phyloP scores from a whole-genome alignment of 2,888 invertebrate species.

The Phaonia tiefii region DNA sequence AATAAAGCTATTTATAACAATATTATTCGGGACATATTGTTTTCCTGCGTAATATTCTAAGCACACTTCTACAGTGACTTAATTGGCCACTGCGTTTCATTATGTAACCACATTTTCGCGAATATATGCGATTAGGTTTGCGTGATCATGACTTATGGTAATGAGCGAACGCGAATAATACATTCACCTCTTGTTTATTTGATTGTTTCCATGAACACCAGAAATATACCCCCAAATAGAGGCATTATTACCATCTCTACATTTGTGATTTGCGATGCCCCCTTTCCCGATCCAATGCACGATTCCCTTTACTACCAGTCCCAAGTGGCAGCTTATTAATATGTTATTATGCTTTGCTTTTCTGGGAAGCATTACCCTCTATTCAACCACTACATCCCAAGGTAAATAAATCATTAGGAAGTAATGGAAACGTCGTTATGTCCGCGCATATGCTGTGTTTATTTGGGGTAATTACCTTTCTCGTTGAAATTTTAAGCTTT shows the following conservation, averaged over 20 bases:
- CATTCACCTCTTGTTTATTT: slow-evolving; percentile 1
- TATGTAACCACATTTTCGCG: neutral
- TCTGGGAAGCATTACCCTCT: neutral
- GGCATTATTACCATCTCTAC: neutral
- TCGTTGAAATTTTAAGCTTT: slow-evolving; percentile 97
- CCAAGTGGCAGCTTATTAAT: slow-evolving; percentile 17
- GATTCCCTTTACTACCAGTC: neutral
- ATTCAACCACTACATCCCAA: no score
- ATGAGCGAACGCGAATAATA: neutral
- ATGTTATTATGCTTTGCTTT: slow-evolving; percentile 14
- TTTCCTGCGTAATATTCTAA: neutral
- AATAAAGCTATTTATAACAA: neutral
- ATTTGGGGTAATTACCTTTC: slow-evolving; percentile 85
- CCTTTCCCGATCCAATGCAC: neutral
- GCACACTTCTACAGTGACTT: no score
- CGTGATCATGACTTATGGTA: neutral
- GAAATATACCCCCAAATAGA: neutral
- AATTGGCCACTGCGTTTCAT: neutral
- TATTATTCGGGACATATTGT: neutral
- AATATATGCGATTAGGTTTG: neutral
- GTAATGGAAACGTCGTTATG: no score
- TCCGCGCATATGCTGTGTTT: no score
- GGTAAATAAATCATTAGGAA: no score
- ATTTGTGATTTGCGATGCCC: neutral
- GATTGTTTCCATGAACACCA: slow-evolving; percentile 19